Percentiles rank a stretch among this genome's conserved stretches.
phyloP scores from a whole-genome alignment of 2,113 vertebrate genomes.

The zebrafish (Danio rerio) region DNA sequence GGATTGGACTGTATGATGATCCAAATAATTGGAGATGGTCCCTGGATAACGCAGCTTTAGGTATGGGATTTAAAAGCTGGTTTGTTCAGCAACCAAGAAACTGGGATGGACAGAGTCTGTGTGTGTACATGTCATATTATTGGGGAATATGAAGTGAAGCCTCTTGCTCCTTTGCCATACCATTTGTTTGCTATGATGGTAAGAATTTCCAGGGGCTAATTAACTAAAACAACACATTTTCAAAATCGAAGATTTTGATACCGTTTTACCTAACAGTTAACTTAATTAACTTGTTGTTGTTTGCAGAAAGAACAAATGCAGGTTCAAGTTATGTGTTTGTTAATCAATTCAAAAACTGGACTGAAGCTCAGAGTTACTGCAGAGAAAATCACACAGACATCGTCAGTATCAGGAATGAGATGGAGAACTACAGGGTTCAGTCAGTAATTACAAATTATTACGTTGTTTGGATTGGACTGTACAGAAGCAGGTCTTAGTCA shows the following conservation, averaged over 20 bases:
- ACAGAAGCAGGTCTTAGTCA: slow-evolving; percentile 38
- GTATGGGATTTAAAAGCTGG: slow-evolving; percentile 39
- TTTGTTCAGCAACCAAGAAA: not conserved
- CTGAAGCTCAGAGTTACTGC: slow-evolving; percentile 45
- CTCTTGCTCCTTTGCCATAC: rapidly evolving
- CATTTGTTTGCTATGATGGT: slow-evolving; percentile 48
- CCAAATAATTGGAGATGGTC: slow-evolving; percentile 15
- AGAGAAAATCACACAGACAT: slow-evolving; percentile 39
- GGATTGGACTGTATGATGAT: slow-evolving; percentile 51
- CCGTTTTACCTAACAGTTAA: not conserved
- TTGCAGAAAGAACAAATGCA: slow-evolving; percentile 4
- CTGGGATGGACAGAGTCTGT: slow-evolving; percentile 15
- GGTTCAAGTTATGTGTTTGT: slow-evolving; percentile 1
- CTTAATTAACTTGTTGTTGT: not conserved
- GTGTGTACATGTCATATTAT: not conserved
- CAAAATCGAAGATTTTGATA: too few relatives aligned
- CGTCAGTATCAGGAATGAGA: slow-evolving; percentile 32
- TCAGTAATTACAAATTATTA: not conserved
- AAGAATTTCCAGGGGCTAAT: not conserved
- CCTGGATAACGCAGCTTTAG: not conserved
- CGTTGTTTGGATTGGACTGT: slow-evolving; percentile 24
- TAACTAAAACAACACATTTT: not conserved
- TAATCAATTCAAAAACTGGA: slow-evolving; percentile 19
- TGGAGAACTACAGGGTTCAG: not conserved
- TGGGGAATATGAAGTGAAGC: not conserved